Percentiles rank a stretch among this genome's conserved stretches.
Conservation (phyloP, 2,888 invertebrate species). For the Hermaeophaga mercurialis region DNA sequence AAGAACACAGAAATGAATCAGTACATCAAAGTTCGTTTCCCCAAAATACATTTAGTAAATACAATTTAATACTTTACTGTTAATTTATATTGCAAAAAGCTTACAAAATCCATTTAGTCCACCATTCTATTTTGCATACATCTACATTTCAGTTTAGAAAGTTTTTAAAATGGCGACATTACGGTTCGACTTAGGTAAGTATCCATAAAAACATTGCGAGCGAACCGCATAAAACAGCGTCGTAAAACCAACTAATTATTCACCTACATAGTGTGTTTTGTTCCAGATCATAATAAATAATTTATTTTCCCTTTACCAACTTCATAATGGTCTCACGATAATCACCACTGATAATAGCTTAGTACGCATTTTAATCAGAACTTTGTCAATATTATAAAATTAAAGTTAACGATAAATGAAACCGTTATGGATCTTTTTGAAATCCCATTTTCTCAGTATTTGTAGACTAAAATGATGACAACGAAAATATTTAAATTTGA, state of each 20-base stretch:
- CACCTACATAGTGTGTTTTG: slow-evolving; percentile 16
- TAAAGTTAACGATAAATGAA: too few relatives aligned
- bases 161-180: slow-evolving; percentile 13
- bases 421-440: too few relatives aligned
- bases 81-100: not conserved
- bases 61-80: too few relatives aligned
- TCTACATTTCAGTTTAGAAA: slow-evolving; percentile 8
- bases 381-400: too few relatives aligned
- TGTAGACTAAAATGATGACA: too few relatives aligned
- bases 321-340: not conserved
- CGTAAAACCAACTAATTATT: slow-evolving; percentile 21
- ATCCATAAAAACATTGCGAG: slow-evolving; percentile 22
- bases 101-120: slow-evolving; percentile 4
- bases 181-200: not conserved
- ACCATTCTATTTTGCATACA: slow-evolving; percentile 5
- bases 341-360: too few relatives aligned
- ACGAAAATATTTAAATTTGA: too few relatives aligned
- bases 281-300: slow-evolving; percentile 14
- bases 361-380: too few relatives aligned
- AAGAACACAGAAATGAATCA: too few relatives aligned
- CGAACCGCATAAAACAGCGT: slow-evolving; percentile 9
- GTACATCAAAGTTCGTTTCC: too few relatives aligned
- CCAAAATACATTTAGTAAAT: too few relatives aligned
- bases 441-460: too few relatives aligned
- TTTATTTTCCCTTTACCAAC: slow-evolving; percentile 4